Evolutionary conservation across 2,797 vertebrate species (phyloP), one percentile per base, ranked within the genome.

Genomic region (Eulemur albifrons): DNA sequence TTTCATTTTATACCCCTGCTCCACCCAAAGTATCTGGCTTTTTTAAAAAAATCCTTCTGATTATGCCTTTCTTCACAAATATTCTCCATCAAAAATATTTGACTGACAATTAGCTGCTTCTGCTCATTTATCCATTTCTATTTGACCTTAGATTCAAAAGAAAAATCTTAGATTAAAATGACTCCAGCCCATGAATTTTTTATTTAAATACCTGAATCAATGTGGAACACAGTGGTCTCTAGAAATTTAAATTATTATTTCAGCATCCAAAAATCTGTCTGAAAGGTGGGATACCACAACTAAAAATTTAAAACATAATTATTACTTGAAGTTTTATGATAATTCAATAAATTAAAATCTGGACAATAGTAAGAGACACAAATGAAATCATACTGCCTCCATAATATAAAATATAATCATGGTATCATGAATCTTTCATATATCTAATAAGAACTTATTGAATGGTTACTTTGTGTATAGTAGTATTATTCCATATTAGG

Each of bases 181-280:
- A 65, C 38, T 83, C 30, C 15, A 61, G 20, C 84, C 40, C 54
- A 48, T 38, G n/a, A 86, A 35, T 69, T 25, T 72, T 27, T 86
- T 88, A 15, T 61, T 59, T 65, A 93, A 90, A 79, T 88, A 85
- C 2, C 13, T 23, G 7, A 77, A 30, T 59, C 30, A 65, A n/a
- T 27, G 2, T 7, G 18, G 12, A 92, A 82, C 32, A 76, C 7
- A 45, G 54, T n/a, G 14, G 3, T 79, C 2, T 40, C 3, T 76
- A 61, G 67, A n/a, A 65, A 59, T 96, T 88, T 77, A 88, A 87
- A 84, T 88, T 88, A 61, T 69, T 88, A 70, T 81, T 48, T 81
- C 18, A 82, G 14, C 10, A 59, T 93, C n/a, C 43, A 57, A 54
- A 92, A 73, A 69, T 93, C 5, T 48, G 14, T 30, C 30, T 82